Percentiles rank a stretch among this genome's conserved stretches.
Evolutionary conservation across 2,113 vertebrate genomes (phyloP).

Genomic region (Mesocricetus auratus): DNA sequence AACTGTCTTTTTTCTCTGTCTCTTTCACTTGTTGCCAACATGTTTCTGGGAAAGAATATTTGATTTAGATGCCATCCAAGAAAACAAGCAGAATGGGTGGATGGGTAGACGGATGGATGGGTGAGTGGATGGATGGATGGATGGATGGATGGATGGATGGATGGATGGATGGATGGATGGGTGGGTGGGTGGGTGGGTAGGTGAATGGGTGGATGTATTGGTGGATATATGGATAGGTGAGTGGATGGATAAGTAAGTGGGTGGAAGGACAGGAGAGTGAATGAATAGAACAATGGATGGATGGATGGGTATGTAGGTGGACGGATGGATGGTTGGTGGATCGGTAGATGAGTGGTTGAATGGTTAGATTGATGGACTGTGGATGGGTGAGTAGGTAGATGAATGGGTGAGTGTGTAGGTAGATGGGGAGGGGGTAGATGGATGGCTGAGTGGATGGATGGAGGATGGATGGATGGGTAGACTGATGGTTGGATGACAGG

Average conservation of each 20-base stretch:
- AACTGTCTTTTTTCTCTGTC: background rate
- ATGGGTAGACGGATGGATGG: background rate
- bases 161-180: background rate
- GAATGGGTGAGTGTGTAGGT: background rate
- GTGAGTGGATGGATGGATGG: background rate
- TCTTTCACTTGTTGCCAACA: constrained; percentile 74
- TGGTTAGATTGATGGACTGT: background rate
- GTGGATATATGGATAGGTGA: background rate
- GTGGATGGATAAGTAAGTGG: background rate
- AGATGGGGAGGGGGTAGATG: rapidly evolving
- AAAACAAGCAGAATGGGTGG: background rate
- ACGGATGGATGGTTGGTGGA: background rate
- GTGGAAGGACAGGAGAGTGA: background rate
- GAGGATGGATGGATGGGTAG: background rate
- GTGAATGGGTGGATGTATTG: background rate
- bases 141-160: background rate
- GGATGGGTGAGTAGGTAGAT: rapidly evolving
- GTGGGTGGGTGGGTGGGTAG: background rate
- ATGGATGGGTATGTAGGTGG: background rate
- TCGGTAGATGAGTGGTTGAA: background rate
- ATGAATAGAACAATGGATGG: background rate
- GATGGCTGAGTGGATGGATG: constrained; percentile 18
- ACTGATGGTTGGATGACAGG: background rate
- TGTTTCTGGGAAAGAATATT: constrained; percentile 81
- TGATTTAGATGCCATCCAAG: constrained; percentile 81